A percentile compares a stretch with the other conserved stretches of the same genome.
Evolutionary conservation across 2,797 vertebrate species (phyloP).

Genomic region (Ispidina picta): DNA sequence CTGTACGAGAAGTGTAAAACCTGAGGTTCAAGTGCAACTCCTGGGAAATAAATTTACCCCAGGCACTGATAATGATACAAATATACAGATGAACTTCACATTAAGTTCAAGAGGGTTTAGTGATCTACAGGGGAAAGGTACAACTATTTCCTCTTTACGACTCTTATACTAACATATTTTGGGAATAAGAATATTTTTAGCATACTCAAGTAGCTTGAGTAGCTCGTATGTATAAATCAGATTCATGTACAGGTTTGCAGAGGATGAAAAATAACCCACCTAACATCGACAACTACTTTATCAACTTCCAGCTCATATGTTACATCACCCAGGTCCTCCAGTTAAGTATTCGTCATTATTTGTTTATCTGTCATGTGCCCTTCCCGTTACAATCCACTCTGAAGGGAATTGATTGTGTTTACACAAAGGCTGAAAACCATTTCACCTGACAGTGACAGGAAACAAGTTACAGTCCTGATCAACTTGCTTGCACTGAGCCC

Average conservation of each 20-base stretch:
- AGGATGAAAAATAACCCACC: constrained; percentile 30
- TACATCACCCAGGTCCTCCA: background rate
- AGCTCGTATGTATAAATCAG: constrained; percentile 30
- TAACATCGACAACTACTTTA: constrained; percentile 20
- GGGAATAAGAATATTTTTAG: constrained; percentile 30
- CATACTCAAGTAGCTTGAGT: background rate
- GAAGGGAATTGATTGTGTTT: constrained; percentile 29
- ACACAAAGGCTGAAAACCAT: constrained; percentile 1
- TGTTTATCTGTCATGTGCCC: constrained; percentile 57
- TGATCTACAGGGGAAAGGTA: background rate
- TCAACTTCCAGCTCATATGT: background rate
- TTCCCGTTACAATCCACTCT: constrained; percentile 27
- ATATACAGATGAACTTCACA: background rate
- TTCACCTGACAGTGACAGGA: background rate
- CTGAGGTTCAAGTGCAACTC: constrained; percentile 34
- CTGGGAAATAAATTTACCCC: constrained; percentile 60
- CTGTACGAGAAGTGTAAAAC: constrained; percentile 43
- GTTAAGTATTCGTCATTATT: constrained; percentile 3
- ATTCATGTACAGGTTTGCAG: background rate
- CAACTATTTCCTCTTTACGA: background rate
- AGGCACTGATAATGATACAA: constrained; percentile 26
- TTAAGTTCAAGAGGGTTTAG: constrained; percentile 33
- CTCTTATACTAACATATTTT: background rate
- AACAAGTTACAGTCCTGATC: background rate
- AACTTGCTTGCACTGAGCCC: background rate